Base-by-base conservation (phyloP, 2,888 invertebrate genomes). In the Athalia cordata region DNA sequence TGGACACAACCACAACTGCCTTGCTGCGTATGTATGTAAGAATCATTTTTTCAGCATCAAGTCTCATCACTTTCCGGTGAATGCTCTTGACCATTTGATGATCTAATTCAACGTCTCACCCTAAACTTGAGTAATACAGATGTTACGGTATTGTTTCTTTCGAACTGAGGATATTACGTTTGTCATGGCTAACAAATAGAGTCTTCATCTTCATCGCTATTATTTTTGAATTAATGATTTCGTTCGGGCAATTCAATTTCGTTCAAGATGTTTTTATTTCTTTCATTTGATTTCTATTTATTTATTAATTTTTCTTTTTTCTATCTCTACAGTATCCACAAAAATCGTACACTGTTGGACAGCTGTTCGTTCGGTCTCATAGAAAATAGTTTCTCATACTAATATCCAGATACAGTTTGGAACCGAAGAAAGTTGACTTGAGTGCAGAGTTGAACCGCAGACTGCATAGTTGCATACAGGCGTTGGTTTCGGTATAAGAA, bases 41-140 rank as follows among this genome's bases (percentile, higher is more conserved):
- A 72, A 72, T 57, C 13, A 72, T 59, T 72, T 57, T 59, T 72
- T 72, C 72, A 72, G 57, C 43, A 45, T 72, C 13, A n/a, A 45
- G 43, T 47, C 57, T 59, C 57, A 13, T 72, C 59, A 59, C 59
- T 72, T 72, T n/a, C 7, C 57, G 15, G 52, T 55, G 68, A 68
- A 68, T 68, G 68, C 52, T 59, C 72, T 59, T 72, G 72, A 72
- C 72, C 72, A 43, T 72, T 72, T 43, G 72, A 72, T 72, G 45
- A 47, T 52, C 59, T 72, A 72, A 72, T 72, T 72, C 72, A 57
- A 72, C 59, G 45, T 47, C 45, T 72, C n/a, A 55, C n/a, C 13
- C 57, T 57, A 13, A 59, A 72, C 72, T 29, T 29, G 29, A 29
- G 29, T 29, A 29, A 29, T 2, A 29, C 29, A 29, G 29, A 29